Conservation (phyloP, 2,113 vertebrate species). For the Sylvicapra grimmia region DNA sequence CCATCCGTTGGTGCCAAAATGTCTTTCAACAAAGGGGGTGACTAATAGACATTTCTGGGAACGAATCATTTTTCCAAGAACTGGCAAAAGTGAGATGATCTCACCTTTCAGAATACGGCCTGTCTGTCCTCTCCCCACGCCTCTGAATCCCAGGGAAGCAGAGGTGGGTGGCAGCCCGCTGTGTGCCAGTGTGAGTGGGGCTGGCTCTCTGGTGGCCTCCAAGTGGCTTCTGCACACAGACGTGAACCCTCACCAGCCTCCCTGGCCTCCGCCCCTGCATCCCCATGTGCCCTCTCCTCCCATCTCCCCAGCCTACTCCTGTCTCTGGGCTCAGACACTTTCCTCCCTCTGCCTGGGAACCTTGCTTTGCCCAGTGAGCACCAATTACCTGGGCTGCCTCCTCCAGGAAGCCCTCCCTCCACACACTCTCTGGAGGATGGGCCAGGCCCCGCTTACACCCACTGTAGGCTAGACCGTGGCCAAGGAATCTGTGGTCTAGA, state of each 20-base stretch:
- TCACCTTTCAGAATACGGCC: slow-evolving; percentile 73
- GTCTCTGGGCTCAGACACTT: not conserved
- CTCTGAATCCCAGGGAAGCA: not conserved
- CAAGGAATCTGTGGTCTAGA: not conserved
- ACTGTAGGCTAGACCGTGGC: too few relatives aligned
- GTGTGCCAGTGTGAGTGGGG: fast-evolving
- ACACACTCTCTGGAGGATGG: not conserved
- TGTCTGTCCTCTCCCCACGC: not conserved
- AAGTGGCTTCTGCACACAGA: fast-evolving
- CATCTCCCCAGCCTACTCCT: not conserved
- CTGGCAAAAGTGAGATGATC: slow-evolving; percentile 69
- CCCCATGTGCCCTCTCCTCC: not conserved
- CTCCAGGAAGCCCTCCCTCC: not conserved
- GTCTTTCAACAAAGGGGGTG: slow-evolving; percentile 78
- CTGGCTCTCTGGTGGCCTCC: not conserved
- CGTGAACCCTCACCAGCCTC: fast-evolving
- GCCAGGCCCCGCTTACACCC: not conserved
- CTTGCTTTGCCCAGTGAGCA: not conserved
- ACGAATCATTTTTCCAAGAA: slow-evolving; percentile 72
- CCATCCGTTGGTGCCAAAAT: slow-evolving; percentile 74
- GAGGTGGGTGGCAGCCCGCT: not conserved
- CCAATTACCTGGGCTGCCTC: not conserved
- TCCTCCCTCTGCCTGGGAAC: not conserved
- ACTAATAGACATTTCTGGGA: slow-evolving; percentile 74
- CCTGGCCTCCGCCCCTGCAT: not conserved